Evolutionary conservation across 2,797 vertebrate species (phyloP), one percentile per base, ranked within the genome.

Genomic region (Nannoperca australis): DNA sequence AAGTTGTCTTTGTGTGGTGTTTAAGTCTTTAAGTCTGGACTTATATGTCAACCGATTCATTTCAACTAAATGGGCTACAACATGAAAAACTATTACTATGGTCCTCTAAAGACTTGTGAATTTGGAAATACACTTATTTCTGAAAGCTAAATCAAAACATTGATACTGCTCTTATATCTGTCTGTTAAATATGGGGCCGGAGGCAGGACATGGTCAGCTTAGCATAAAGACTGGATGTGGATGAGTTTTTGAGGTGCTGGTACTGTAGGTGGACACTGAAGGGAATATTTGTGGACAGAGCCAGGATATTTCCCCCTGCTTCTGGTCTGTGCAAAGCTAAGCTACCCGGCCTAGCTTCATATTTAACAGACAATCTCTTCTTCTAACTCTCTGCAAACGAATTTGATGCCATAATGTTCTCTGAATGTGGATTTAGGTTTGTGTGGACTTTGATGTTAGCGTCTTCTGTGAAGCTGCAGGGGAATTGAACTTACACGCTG

Each of bases 401-500:
- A 27, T 27, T 55, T 64, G 70, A 63, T 34, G 4, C 24, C 32
- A 60, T 60, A 20, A 30, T 70, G 44, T 47, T 30, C 14, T 49
- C 4, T 70, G 54, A 70, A 60, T 49, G 27, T 17, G 13, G 68
- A 50, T 65, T 50, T 20, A 58, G 40, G 20, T 18, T 24, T 13
- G 30, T 47, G 30, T 5, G 1, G 27, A 22, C 36, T 38, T 38
- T 38, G 10, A 38, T 38, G 36, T 7, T 49, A 22, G 27, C 11
- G 0, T 60, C 59, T 14, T 60, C 50, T 77, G 27, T 66, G 53
- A 70, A 70, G 49, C 12, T 60, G 24, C 2, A 34, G 49, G 15
- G 22, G 10, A 53, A 22, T 53, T 54, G 42, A 65, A 22, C 10
- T 24, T 36, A 49, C 17, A 27, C 15, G 24, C 32, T 36, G 12